These are phyloP conservation scores for Tauraco hartlaubi DNA, from an alignment of 2,797 vertebrate genomes.

Conservation along the genomic window DNA sequence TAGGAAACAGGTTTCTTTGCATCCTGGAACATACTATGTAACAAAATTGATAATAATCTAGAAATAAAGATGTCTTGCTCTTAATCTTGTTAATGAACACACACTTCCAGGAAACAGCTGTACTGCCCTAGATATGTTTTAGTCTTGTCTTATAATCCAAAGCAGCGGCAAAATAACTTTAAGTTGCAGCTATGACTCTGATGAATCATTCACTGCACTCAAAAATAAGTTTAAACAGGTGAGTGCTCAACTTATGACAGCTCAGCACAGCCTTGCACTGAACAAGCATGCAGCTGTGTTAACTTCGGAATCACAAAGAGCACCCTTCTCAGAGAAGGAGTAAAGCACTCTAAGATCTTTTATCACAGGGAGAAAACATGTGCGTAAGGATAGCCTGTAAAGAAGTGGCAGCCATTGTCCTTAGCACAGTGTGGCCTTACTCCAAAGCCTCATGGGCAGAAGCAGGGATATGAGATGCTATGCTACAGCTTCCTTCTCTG, in stretches of 20 bases:
- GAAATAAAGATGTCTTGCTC: not conserved
- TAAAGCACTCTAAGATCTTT: not conserved
- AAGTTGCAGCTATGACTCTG: not conserved
- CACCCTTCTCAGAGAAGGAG: not conserved
- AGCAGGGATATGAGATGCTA: not conserved
- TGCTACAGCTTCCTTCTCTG: not conserved
- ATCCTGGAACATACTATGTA: not conserved
- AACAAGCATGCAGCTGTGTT: not conserved
- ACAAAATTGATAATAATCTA: not conserved
- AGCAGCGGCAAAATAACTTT: not conserved
- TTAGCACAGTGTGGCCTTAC: not conserved
- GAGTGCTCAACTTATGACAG: not conserved
- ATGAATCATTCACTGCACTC: not conserved
- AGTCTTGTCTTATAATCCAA: not conserved
- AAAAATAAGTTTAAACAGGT: not conserved
- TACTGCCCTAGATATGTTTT: not conserved
- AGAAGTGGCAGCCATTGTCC: not conserved
- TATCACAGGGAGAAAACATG: not conserved
- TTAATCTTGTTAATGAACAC: not conserved
- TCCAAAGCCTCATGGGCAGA: not conserved
- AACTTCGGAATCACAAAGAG: not conserved
- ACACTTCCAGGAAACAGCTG: not conserved
- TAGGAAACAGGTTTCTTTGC: not conserved
- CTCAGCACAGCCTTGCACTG: not conserved
- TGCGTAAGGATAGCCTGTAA: not conserved